A percentile compares a stretch with the other conserved stretches of the same genome.
These are phyloP conservation scores for Amphibalanus amphitrite DNA, from an alignment of 1,140 invertebrate species.

Conservation along the genomic window DNA sequence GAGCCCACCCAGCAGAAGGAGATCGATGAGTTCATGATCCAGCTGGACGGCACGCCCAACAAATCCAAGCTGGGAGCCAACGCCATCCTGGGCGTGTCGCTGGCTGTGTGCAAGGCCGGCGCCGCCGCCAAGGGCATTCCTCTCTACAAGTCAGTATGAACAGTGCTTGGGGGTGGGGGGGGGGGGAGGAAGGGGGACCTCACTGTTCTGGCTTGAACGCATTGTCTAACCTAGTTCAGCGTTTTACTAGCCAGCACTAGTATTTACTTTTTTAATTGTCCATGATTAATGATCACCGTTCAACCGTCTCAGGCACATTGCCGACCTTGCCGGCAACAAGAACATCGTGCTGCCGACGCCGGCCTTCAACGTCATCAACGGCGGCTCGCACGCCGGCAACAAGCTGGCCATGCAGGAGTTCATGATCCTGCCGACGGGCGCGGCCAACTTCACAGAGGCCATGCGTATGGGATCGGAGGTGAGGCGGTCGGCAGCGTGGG, in stretches of 20 bases:
- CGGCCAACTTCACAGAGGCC: slow-evolving; percentile 79
- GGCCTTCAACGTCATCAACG: slow-evolving; percentile 98
- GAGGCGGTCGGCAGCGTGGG: too few relatives aligned
- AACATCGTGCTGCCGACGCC: slow-evolving; percentile 88
- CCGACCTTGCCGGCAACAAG: slow-evolving; percentile 78
- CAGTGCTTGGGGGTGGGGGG: too few relatives aligned
- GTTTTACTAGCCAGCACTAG: too few relatives aligned
- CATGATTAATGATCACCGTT: too few relatives aligned
- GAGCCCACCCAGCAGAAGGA: slow-evolving; percentile 79
- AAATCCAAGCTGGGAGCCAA: slow-evolving; percentile 93
- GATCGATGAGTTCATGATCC: slow-evolving; percentile 84
- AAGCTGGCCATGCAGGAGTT: slow-evolving; percentile 98
- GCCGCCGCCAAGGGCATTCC: slow-evolving; percentile 84
- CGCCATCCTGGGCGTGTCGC: slow-evolving; percentile 89
- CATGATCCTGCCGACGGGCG: slow-evolving; percentile 86
- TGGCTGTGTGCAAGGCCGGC: slow-evolving; percentile 91
- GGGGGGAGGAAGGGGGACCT: too few relatives aligned
- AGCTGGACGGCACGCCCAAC: slow-evolving; percentile 90
- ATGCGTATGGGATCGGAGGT: slow-evolving; percentile 93
- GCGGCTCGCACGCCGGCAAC: slow-evolving; percentile 96
- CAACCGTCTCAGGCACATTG: slow-evolving; percentile 49
- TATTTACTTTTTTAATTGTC: too few relatives aligned
- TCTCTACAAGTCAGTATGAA: slow-evolving; percentile 48
- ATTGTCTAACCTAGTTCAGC: too few relatives aligned
- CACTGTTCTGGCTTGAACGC: too few relatives aligned